A percentile compares a stretch with the other conserved stretches of the same genome.
phyloP scores from a whole-genome alignment of 2,888 invertebrate species.

The Icerya purchasi region DNA sequence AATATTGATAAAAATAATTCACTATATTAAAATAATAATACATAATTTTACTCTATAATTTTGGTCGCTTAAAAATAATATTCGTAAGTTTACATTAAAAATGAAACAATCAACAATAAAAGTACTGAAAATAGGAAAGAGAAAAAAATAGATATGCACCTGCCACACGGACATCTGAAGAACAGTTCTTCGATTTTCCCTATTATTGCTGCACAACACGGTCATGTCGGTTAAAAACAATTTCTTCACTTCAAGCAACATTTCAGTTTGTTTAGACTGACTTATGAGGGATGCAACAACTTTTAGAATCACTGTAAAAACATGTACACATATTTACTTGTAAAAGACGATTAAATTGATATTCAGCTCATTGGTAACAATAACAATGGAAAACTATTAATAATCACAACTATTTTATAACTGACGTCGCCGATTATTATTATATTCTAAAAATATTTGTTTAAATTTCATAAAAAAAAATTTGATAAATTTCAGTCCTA shows the following conservation, averaged over 20 bases:
- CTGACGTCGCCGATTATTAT: background rate
- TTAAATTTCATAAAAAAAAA: too few relatives aligned
- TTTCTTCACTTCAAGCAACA: slow-evolving; percentile 79
- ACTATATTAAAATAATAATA: too few relatives aligned
- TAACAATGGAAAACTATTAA: too few relatives aligned
- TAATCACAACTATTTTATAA: background rate
- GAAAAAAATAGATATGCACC: slow-evolving; percentile 21
- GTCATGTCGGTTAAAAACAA: slow-evolving; percentile 96
- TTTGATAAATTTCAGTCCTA: too few relatives aligned
- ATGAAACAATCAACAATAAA: background rate
- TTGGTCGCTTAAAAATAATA: too few relatives aligned
- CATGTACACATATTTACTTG: too few relatives aligned
- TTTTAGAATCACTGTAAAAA: slow-evolving; percentile 75
- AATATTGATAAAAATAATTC: too few relatives aligned
- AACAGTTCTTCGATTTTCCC: slow-evolving; percentile 90
- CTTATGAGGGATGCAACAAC: slow-evolving; percentile 91
- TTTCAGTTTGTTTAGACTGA: slow-evolving; percentile 86
- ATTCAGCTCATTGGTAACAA: too few relatives aligned
- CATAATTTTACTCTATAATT: too few relatives aligned
- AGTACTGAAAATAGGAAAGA: background rate
- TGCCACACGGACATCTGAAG: slow-evolving; percentile 99
- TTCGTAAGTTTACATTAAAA: too few relatives aligned
- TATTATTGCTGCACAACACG: slow-evolving; percentile 85
- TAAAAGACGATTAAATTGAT: too few relatives aligned
- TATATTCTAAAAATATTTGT: background rate